Evolutionary conservation across 2,888 invertebrate species (phyloP).

Genomic region (Lepidochrysops patricia): DNA sequence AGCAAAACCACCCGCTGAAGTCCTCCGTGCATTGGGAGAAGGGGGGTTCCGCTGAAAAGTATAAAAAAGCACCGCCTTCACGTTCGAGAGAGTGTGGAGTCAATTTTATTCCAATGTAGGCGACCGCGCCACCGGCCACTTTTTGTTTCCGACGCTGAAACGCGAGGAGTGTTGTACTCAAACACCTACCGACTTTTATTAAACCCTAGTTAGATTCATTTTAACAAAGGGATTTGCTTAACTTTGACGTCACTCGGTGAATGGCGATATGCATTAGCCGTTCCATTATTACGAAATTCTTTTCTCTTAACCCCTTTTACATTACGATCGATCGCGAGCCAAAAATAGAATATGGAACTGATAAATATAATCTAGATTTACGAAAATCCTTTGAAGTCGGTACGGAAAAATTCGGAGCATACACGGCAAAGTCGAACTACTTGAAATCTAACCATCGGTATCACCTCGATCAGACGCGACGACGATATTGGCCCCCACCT

Average conservation of each 20-base stretch:
- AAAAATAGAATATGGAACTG: background rate
- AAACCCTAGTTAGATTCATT: constrained; percentile 45
- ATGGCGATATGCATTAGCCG: background rate
- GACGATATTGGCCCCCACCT: constrained; percentile 70
- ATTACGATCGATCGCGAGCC: background rate
- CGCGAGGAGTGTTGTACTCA: constrained; percentile 68
- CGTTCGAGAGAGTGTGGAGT: constrained; percentile 74
- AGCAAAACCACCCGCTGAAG: constrained; percentile 74
- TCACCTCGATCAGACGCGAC: constrained; percentile 71
- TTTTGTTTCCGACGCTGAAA: constrained; percentile 72
- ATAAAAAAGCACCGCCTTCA: constrained; percentile 66
- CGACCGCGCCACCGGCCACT: constrained; percentile 69
- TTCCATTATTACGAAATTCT: background rate
- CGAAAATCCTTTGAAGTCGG: background rate
- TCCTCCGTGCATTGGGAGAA: constrained; percentile 44
- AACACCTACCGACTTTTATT: constrained; percentile 71
- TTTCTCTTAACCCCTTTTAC: background rate
- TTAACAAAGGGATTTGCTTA: constrained; percentile 29
- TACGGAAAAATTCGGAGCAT: background rate
- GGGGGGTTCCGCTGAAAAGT: constrained; percentile 44
- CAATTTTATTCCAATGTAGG: constrained; percentile 75
- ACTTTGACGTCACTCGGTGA: constrained; percentile 23
- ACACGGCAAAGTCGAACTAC: constrained; percentile 33
- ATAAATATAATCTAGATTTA: background rate
- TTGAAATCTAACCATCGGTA: constrained; percentile 61